phyloP scores from a whole-genome alignment of 2,113 vertebrate genomes.

The Podocnemis expansa region DNA sequence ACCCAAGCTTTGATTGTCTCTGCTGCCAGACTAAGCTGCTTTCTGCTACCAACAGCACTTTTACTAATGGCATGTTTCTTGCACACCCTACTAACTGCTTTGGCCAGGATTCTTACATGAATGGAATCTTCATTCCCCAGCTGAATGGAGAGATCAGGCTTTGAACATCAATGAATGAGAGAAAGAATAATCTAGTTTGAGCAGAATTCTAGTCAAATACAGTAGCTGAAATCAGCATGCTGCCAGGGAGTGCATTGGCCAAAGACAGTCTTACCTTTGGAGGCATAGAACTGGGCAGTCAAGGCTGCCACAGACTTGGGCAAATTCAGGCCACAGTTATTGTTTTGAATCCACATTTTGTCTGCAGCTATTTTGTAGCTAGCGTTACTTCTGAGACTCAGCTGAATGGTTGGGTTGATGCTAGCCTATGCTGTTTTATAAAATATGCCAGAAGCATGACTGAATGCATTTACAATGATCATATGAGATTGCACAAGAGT shows the following conservation, averaged over 20 bases:
- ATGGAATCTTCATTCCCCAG: background rate
- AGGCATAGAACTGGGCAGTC: background rate
- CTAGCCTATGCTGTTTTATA: background rate
- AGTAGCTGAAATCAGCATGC: background rate
- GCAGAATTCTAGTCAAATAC: background rate
- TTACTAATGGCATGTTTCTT: background rate
- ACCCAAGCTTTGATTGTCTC: background rate
- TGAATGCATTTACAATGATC: background rate
- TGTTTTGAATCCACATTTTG: background rate
- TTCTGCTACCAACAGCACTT: background rate
- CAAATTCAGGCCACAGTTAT: background rate
- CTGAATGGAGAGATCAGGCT: background rate
- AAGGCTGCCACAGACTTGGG: background rate
- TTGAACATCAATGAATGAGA: background rate
- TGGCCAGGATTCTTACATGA: background rate
- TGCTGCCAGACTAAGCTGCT: background rate
- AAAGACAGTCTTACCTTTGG: background rate
- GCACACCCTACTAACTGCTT: background rate
- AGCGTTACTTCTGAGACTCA: background rate
- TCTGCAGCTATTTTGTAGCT: background rate
- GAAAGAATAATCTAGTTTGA: background rate
- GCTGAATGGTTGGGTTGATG: too few relatives aligned
- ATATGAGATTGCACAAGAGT: background rate
- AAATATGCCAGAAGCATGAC: background rate
- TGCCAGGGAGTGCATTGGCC: background rate